Evolutionary conservation across 2,888 invertebrate genomes (phyloP), one percentile per base, ranked within the genome.

Genomic region (Plebejus argus): DNA sequence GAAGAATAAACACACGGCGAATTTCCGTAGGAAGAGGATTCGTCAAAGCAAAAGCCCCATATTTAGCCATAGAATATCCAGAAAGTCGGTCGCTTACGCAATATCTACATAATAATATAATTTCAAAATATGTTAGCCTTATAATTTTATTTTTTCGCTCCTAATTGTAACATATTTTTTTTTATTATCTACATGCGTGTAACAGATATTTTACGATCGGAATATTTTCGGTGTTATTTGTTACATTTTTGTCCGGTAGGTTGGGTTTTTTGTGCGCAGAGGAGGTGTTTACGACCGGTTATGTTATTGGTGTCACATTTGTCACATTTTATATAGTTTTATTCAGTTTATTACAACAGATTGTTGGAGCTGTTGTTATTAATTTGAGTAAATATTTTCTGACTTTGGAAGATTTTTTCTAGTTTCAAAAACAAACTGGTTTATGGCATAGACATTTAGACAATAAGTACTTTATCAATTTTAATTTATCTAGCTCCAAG

Each of bases 41-140:
- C 80, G 79, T 85, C 82, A 85, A 86, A 85, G 84, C 82, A 87
- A 88, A 89, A 88, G 88, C 88, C 88, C 88, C 89, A 88, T 87
- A 87, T 88, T 86, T 89, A 87, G 84, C 84, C 82, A 83, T 83
- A 85, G 86, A 88, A 89, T 89, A 90, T 58, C 18, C 18, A 53
- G 53, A 53, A 53, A 53, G 15, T 10, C n/a, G n/a, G 20, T 58
- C 10, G 20, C 58, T 58, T 58, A 20, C 58, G 58, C 58, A 20
- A 58, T 8, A 58, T 20, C 8, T 20, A 58, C 5, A 23, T 12
- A n/a, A n/a, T n/a, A n/a, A n/a, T n/a, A n/a, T n/a, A 61, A 20
- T 23, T 61, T 23, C 12, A 61, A 61, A n/a, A n/a, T n/a, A 61
- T 23, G 8, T 58, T 53, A 53, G 20, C 58, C 10, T 20, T 23